Evolutionary conservation across 2,797 vertebrate genomes (phyloP).

Genomic region (Bothrops alternatus): DNA sequence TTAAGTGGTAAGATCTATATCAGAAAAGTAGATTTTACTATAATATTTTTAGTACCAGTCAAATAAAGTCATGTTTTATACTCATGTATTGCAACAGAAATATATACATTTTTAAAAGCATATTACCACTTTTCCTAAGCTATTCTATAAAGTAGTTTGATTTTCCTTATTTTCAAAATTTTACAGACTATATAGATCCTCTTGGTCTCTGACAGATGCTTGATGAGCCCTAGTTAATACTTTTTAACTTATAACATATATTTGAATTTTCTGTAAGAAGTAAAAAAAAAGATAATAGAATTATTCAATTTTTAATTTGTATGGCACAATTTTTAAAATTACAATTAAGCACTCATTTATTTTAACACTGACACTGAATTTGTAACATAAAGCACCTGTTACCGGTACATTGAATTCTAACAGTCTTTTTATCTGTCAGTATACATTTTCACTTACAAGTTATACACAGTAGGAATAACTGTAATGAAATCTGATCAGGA

Average conservation of each 20-base stretch:
- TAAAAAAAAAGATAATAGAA: neutral
- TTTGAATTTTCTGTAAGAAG: neutral
- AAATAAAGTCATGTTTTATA: neutral
- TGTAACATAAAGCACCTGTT: neutral
- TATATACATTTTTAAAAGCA: neutral
- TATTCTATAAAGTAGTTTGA: neutral
- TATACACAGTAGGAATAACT: constrained; percentile 18
- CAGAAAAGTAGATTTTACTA: neutral
- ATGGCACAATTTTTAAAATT: neutral
- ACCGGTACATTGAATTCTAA: neutral
- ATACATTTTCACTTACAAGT: neutral
- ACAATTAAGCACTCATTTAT: neutral
- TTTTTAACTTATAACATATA: neutral
- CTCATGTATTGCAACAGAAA: neutral
- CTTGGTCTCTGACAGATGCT: neutral
- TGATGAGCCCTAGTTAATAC: neutral
- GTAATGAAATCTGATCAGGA: constrained; percentile 16
- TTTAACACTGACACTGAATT: neutral
- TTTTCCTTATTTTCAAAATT: neutral
- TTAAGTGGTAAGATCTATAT: neutral
- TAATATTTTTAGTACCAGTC: neutral
- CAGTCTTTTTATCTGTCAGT: neutral
- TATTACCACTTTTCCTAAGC: neutral
- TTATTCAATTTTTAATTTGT: neutral
- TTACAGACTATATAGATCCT: neutral